Evolutionary conservation across 2,797 vertebrate genomes (phyloP), one percentile per base, ranked within the genome.

Genomic region (Sciurus vulgaris): DNA sequence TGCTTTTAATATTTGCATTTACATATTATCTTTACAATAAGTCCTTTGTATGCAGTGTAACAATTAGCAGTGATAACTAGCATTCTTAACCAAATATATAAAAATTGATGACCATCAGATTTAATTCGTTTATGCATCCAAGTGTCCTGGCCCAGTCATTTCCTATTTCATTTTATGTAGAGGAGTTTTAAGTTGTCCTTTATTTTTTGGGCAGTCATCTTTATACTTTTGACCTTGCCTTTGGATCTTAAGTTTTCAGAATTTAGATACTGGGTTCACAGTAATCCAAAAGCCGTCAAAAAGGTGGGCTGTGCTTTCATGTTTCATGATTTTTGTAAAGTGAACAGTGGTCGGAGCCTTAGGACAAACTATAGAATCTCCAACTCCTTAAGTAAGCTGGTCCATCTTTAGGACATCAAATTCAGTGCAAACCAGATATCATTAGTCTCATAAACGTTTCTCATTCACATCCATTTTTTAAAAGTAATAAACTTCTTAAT

Each of bases 71-170:
- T 81, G 56, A 63, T 84, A 92, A 94, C 17, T 77, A 51, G 1
- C 7, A 51, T 73, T 89, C 38, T 41, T 86, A 86, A 86, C 38
- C 54, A 96, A 72, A 82, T 91, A 49, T 56, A 61, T 78, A 59
- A 41, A 92, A 28, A 56, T 74, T 76, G 38, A 74, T 56, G 72
- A 33, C 70, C 56, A 28, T 92, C 24, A 12, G 56, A 28, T 89
- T 96, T 93, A 85, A 91, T 91, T 87, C 24, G 6, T 82, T 72
- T 89, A n/a, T 93, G 13, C 33, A 35, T 92, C 30, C 86, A 61
- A 49, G 8, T 0, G 41, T 17, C 24, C 26, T 11, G 0, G 12
- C 17, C 7, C 35, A 49, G 26, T 28, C 35, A 69, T 92, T 89
- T 35, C 9, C 56, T 59, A 1, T 94, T 85, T 91, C 18, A 70